Evolutionary conservation across 2,113 vertebrate genomes (phyloP).

Genomic region (Physeter macrocephalus): DNA sequence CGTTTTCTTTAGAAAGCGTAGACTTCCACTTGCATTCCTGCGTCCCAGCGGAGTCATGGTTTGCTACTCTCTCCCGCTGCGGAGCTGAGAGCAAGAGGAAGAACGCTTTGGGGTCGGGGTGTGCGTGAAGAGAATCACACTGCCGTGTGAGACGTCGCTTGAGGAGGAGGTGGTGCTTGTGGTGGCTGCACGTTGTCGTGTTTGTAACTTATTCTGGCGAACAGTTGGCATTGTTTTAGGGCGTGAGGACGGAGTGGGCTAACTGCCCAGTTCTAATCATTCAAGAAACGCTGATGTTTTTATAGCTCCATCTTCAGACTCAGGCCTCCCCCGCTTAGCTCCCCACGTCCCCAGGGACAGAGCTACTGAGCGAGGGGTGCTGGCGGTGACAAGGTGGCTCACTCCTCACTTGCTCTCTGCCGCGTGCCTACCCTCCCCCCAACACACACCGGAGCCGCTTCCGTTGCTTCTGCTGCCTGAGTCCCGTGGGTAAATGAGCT

Average conservation of each 20-base stretch:
- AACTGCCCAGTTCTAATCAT: fast-evolving
- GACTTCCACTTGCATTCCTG: not conserved
- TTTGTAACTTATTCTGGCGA: not conserved
- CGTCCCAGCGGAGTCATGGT: not conserved
- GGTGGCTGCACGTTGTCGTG: fast-evolving
- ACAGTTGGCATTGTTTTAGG: not conserved
- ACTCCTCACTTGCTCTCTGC: not conserved
- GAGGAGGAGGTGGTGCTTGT: not conserved
- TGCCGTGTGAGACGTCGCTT: not conserved
- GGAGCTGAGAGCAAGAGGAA: not conserved
- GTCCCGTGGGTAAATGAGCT: not conserved
- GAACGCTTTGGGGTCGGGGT: not conserved
- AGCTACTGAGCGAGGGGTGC: fast-evolving
- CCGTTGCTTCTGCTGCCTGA: fast-evolving
- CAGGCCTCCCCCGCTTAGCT: fast-evolving
- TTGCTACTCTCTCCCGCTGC: not conserved
- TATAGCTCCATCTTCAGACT: not conserved
- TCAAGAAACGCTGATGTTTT: fast-evolving
- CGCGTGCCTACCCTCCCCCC: fast-evolving
- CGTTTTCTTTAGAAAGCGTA: not conserved
- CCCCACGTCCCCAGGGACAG: not conserved
- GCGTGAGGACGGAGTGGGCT: not conserved
- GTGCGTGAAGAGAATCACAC: not conserved
- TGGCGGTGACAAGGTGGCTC: fast-evolving
- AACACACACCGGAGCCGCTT: not conserved